These are phyloP conservation scores for Drosophila repleta DNA, from an alignment of 1,140 invertebrate species.

Conservation along the genomic window DNA sequence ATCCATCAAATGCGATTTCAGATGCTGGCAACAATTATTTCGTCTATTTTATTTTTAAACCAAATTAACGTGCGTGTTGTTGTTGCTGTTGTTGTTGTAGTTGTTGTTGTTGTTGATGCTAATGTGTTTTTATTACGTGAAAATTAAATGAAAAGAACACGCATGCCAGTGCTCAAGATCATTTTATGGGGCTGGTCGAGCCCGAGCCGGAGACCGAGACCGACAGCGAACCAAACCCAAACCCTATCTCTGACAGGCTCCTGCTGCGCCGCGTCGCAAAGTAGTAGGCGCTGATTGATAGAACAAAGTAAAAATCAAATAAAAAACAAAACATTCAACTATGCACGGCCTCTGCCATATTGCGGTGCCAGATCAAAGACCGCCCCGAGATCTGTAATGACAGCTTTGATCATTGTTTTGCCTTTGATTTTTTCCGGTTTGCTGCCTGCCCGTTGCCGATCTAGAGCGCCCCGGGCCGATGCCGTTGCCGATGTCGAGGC, in stretches of 20 bases:
- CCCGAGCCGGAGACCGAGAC: slow-evolving; percentile 8
- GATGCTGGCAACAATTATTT: slow-evolving; percentile 68
- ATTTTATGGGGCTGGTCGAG: slow-evolving; percentile 51
- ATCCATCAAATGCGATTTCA: slow-evolving; percentile 74
- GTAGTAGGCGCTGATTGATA: slow-evolving; percentile 81
- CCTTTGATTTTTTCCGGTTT: slow-evolving; percentile 82
- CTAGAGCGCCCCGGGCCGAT: slow-evolving; percentile 21
- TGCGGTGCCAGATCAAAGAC: slow-evolving; percentile 79
- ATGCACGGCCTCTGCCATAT: slow-evolving; percentile 56
- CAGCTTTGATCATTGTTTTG: slow-evolving; percentile 83
- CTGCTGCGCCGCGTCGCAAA: slow-evolving; percentile 62
- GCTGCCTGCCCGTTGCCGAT: slow-evolving; percentile 19
- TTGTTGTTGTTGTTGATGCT: slow-evolving; percentile 55
- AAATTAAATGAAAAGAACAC: slow-evolving; percentile 54
- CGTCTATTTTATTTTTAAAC: slow-evolving; percentile 79
- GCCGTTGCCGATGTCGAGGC: slow-evolving; percentile 7
- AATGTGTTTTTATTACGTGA: slow-evolving; percentile 76
- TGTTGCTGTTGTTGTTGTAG: slow-evolving; percentile 38
- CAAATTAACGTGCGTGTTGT: slow-evolving; percentile 58
- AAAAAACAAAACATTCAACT: slow-evolving; percentile 80
- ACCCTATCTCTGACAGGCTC: slow-evolving; percentile 37
- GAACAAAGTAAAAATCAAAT: slow-evolving; percentile 83
- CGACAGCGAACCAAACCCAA: slow-evolving; percentile 20
- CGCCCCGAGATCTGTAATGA: slow-evolving; percentile 81
- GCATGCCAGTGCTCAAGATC: slow-evolving; percentile 60